Percentiles rank a stretch among this genome's conserved stretches.
phyloP scores from a whole-genome alignment of 1,140 invertebrate species.

The Dendrolimus kikuchii region DNA sequence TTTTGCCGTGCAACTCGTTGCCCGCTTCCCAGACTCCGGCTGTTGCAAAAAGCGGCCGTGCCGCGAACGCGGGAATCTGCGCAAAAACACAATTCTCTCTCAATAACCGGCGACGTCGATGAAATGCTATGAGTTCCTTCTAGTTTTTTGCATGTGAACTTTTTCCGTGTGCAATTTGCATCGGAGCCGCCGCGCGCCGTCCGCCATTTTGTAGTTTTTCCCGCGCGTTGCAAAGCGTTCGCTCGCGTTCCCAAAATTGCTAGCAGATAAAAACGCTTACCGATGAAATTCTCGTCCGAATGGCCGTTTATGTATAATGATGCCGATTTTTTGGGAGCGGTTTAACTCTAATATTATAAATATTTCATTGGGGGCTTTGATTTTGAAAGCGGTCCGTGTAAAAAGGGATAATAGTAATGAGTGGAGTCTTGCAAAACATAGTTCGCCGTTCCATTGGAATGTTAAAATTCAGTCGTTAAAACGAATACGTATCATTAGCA shows the following conservation, averaged over 20 bases:
- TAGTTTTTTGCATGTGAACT: slow-evolving; percentile 44
- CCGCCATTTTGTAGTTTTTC: slow-evolving; percentile 58
- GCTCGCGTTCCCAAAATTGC: slow-evolving; percentile 46
- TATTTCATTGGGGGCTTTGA: slow-evolving; percentile 17
- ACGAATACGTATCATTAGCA: no score
- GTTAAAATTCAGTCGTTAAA: no score
- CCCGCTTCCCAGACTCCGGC: slow-evolving; percentile 49
- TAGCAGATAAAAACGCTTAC: slow-evolving; percentile 33
- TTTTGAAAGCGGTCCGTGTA: slow-evolving; percentile 4
- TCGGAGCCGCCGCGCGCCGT: slow-evolving; percentile 22
- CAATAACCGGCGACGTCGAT: slow-evolving; percentile 58
- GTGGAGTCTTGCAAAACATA: background rate
- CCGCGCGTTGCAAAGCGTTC: slow-evolving; percentile 31
- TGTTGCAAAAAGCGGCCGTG: slow-evolving; percentile 43
- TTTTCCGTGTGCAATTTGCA: slow-evolving; percentile 56
- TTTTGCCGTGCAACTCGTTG: slow-evolving; percentile 40
- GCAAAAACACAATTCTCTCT: slow-evolving; percentile 50
- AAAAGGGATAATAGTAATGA: slow-evolving; percentile 6
- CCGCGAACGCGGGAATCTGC: slow-evolving; percentile 43
- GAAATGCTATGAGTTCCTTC: slow-evolving; percentile 65
- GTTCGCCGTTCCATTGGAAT: no score
- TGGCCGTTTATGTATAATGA: slow-evolving; percentile 45
- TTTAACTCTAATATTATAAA: slow-evolving; percentile 18
- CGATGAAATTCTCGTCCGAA: slow-evolving; percentile 48
- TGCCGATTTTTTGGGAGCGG: slow-evolving; percentile 25